Evolutionary conservation across 35 echinoderm and acorn worm species (phyloP), one percentile per base, ranked within the genome.

Genomic region (Hemicentrotus pulcherrimus): DNA sequence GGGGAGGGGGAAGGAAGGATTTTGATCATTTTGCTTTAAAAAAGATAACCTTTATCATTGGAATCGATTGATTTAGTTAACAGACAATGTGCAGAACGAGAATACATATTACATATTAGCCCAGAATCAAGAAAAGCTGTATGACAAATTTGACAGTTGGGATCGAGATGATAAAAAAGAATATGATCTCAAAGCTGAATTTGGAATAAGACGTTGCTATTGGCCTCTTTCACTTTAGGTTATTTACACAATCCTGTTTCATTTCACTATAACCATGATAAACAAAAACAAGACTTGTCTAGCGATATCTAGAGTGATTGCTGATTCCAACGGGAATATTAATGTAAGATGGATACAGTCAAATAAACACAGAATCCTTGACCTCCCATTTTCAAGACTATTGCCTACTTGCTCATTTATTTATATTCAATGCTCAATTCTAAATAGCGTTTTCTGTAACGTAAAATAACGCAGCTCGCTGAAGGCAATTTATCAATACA

Each of bases 51-150:
- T 55, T 55, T 55, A 55, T 55, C 10, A 55, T 15, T 15, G 15
- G 15, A 55, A 55, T 55, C 9, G 50, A 14, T 15, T 55, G 6
- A 55, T 55, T 55, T 55, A 10, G 50, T 55, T 28, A 7, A 7
- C 65, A 78, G 65, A 78, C 65, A 78, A 78, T 78, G 65, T 28
- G 28, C 22, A 78, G 65, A 78, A 78, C n/a, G 8, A 78, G 65
- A 78, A 78, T 78, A 78, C 65, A 78, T 78, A 78, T 78, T 78
- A 78, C 65, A 78, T 28, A 78, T 78, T 78, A 78, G 65, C 65
- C 22, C 28, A 78, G 65, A 78, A n/a, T 78, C 65, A 78, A 30
- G 22, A n/a, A 78, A 78, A 78, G 65, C 18, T 78, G 65, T 28
- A 28, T n/a, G 65, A 78, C 65, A 78, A 78, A 78, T 78, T n/a